Base-by-base conservation (phyloP, 1,140 invertebrate species). In the Lordiphosa stackelbergi region DNA sequence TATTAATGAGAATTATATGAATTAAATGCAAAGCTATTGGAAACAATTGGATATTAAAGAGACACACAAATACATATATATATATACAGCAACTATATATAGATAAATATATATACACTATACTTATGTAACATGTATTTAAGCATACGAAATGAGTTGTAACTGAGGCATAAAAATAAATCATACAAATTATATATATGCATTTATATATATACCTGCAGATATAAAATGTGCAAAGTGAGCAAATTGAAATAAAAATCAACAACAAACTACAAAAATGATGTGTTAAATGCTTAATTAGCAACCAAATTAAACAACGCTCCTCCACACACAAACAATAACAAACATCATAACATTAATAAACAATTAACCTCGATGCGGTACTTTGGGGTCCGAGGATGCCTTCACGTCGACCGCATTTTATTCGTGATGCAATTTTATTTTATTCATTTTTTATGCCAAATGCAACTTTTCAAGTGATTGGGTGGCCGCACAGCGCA, bases 71-170 rank as follows among this genome's bases (percentile, higher is more conserved):
- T 43, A 61, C 5, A 46, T 11, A 55, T 46, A 55, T 34, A 69
- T 42, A 52, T 43, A 54, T 49, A 62, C n/a, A 45, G 35, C 38
- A 37, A 53, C 19, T 37, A 68, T 22, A 66, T 31, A 57, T 49
- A 64, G 22, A 57, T 7, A 24, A 52, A 36, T 62, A 77, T 69
- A 66, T 56, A 73, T 51, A 75, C 37, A 75, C 53, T 46, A 59
- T 65, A 75, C 65, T 68, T 73, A 73, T 73, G 70, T 79, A 79
- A 73, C 74, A 60, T 79, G 74, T 79, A 79, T 79, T 79, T 79
- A 79, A 79, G 74, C 69, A 73, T 79, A 73, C 61, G 57, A 70
- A 79, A 79, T 79, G 69, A 78, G 69, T 69, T 78, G 73, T 65
- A 73, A 73, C 58, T 79, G 69, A 70, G 60, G 66, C 58, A 70